Base-by-base conservation (phyloP, 2,113 vertebrate genomes). In the Cyprinodon brontotheroides region DNA sequence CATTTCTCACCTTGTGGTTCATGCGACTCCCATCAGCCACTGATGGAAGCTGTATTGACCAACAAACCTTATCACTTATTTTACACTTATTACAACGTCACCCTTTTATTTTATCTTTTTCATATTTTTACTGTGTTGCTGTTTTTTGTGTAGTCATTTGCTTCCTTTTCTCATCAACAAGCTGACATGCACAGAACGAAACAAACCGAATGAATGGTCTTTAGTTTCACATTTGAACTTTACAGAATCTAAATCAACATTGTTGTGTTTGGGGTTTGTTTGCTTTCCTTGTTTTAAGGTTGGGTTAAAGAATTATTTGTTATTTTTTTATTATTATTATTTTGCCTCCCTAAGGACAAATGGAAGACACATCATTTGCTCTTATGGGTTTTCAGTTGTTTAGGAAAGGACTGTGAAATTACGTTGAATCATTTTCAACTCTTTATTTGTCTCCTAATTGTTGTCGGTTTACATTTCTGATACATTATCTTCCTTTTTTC, bases 131-230 rank as follows among this genome's bases (percentile, higher is more conserved):
- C 60, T 1, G 37, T 75, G 50, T 61, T 36, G 3, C 7, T n/a
- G 53, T 61, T 62, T 50, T 63, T 43, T 72, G 20, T 72, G 38
- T 75, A 6, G 17, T 75, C 68, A 72, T 76, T 74, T 45, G 61
- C 78, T 86, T 81, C 61, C 81, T 85, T 70, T 87, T 85, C 62
- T 76, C 88, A 87, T 87, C 68, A 72, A 82, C 80, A 75, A 89
- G 84, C 79, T 85, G 92, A 89, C 89, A 92, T 90, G 86, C 86
- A 90, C 90, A 92, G 92, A 95, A 93, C 92, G 94, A 95, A 95
- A 93, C 93, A 87, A 89, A 89, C 89, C 87, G 89, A 91, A 89
- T 82, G 93, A 95, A 95, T 95, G 94, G 94, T 95, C 94, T 95
- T 95, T 95, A 95, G 94, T 83, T 91, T 87, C 92, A 89, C 91